phyloP scores from a whole-genome alignment of 2,113 vertebrate genomes.

The Macaca nemestrina region DNA sequence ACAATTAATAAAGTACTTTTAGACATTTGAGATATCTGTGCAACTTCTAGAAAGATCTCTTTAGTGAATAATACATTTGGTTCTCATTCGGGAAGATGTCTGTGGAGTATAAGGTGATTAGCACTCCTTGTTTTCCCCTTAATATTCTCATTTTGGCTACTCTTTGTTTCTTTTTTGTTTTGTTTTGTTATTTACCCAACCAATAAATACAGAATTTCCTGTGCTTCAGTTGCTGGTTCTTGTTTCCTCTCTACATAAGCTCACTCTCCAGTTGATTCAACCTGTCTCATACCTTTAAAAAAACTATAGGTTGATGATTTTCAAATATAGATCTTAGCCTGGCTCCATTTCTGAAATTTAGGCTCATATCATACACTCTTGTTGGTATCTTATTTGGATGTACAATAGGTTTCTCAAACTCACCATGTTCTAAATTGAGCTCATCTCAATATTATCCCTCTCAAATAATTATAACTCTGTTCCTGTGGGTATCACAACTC shows the following conservation, averaged over 20 bases:
- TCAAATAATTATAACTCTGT: background rate
- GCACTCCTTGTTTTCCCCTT: background rate
- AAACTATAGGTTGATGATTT: background rate
- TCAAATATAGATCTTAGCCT: background rate
- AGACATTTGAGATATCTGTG: background rate
- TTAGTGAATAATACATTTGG: background rate
- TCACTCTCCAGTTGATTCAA: background rate
- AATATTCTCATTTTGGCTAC: background rate
- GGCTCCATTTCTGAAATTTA: background rate
- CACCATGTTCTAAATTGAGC: background rate
- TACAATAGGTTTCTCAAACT: background rate
- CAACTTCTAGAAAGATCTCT: background rate
- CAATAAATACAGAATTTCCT: background rate
- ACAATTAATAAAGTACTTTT: background rate
- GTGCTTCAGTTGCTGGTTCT: background rate
- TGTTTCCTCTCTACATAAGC: background rate
- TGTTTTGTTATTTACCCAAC: background rate
- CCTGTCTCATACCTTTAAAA: background rate
- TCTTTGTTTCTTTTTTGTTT: background rate
- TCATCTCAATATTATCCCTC: background rate
- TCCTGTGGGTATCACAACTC: background rate
- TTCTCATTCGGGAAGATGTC: background rate
- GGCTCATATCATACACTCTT: background rate
- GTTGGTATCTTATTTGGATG: background rate
- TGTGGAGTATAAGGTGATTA: background rate